Evolutionary conservation across 2,797 vertebrate species (phyloP).

Genomic region (Garrulus glandarius): DNA sequence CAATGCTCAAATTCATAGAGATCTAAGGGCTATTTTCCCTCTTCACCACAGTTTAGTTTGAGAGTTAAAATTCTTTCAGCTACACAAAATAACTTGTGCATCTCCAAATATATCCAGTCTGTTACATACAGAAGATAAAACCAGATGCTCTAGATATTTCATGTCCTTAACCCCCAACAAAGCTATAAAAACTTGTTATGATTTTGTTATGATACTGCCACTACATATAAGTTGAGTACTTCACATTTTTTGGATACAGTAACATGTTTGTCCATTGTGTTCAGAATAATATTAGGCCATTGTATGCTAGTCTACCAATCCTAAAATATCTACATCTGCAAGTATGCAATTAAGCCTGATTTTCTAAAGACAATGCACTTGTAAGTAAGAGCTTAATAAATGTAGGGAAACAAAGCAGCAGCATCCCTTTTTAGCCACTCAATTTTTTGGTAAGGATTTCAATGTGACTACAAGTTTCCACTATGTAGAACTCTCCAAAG

Average conservation of each 20-base stretch:
- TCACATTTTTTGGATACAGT: neutral
- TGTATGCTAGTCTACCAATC: neutral
- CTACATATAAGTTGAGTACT: neutral
- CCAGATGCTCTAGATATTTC: conserved; percentile 1
- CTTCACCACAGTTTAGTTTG: neutral
- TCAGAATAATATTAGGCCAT: neutral
- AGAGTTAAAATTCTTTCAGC: neutral
- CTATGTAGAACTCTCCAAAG: neutral
- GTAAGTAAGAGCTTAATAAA: neutral
- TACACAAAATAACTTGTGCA: neutral
- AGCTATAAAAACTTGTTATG: neutral
- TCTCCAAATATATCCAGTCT: neutral
- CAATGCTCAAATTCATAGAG: neutral
- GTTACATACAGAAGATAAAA: neutral
- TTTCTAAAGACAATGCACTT: neutral
- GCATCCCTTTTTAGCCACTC: neutral
- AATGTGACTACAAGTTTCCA: neutral
- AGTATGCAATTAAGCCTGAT: neutral
- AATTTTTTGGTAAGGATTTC: neutral
- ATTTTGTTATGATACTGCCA: neutral
- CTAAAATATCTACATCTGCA: neutral
- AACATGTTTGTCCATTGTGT: neutral
- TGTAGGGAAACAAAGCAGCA: neutral
- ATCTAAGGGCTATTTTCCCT: neutral
- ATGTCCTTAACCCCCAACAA: neutral